These are phyloP conservation scores for Pogonus chalceus DNA, from an alignment of 1,140 invertebrate species.

Conservation along the genomic window DNA sequence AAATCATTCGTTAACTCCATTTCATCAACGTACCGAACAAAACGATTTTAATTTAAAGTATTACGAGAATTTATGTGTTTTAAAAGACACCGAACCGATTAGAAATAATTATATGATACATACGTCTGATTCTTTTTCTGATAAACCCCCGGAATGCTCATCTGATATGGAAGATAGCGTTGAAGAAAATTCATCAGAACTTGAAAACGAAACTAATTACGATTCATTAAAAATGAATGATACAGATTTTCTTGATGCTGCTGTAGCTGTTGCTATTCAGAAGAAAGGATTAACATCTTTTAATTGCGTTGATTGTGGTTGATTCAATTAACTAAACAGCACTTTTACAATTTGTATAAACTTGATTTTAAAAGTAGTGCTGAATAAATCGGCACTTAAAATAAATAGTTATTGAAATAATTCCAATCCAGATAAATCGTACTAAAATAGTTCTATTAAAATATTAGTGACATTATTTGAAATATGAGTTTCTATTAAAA, in stretches of 20 bases:
- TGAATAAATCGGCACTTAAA: too few relatives aligned
- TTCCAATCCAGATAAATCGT: too few relatives aligned
- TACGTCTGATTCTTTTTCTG: conserved; percentile 9
- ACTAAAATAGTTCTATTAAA: too few relatives aligned
- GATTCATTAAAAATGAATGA: conserved; percentile 17
- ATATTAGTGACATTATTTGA: too few relatives aligned
- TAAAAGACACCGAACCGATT: neutral
- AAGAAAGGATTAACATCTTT: conserved; percentile 53
- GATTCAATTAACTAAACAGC: too few relatives aligned
- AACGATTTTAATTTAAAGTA: neutral
- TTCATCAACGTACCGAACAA: neutral
- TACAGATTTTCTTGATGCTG: conserved; percentile 51
- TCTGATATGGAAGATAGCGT: conserved; percentile 13
- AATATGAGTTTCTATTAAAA: too few relatives aligned
- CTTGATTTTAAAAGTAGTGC: too few relatives aligned
- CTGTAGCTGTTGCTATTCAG: conserved; percentile 57
- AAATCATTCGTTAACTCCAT: neutral
- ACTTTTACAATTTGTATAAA: too few relatives aligned
- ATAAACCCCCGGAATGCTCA: too few relatives aligned
- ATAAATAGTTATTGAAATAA: too few relatives aligned
- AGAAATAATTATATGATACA: conserved; percentile 1
- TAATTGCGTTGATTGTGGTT: conserved; percentile 38
- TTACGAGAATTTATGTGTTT: neutral
- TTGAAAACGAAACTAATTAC: conserved; percentile 17
- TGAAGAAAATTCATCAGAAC: conserved; percentile 9